Conservation (phyloP, 2,113 vertebrate genomes). For the Climacteris rufus region DNA sequence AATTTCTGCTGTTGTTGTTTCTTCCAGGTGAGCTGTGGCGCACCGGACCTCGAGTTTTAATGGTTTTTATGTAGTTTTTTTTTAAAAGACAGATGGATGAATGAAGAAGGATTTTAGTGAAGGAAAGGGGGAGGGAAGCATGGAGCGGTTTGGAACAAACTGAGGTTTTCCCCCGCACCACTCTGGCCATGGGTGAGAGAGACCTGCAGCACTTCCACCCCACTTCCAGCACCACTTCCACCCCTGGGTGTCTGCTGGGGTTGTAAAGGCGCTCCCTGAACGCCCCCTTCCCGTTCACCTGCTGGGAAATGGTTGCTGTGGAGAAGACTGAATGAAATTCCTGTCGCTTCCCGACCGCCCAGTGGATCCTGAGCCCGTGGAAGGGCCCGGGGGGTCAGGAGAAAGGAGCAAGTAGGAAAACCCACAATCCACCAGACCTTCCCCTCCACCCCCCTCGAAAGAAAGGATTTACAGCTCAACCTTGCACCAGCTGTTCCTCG, state of each 20-base stretch:
- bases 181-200: neutral
- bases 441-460: slow-evolving; percentile 45
- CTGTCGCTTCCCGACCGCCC: neutral
- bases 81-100: neutral
- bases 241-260: neutral
- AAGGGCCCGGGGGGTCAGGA: neutral
- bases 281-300: neutral
- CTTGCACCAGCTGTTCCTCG: slow-evolving; percentile 67
- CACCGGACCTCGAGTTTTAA: neutral
- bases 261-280: neutral
- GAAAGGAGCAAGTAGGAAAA: slow-evolving; percentile 53
- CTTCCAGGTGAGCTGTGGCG: neutral
- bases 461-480: slow-evolving; percentile 75
- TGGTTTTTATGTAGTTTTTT: neutral
- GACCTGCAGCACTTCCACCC: neutral
- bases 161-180: fast-evolving
- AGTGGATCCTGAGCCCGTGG: neutral
- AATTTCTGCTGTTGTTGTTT: neutral
- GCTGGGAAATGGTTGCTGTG: neutral
- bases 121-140: neutral
- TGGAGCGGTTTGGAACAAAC: neutral
- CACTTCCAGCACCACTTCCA: neutral
- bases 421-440: neutral
- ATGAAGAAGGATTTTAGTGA: neutral
- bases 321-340: neutral